Evolutionary conservation across 2,888 invertebrate species (phyloP).

Genomic region (Azorinus chamasolen): DNA sequence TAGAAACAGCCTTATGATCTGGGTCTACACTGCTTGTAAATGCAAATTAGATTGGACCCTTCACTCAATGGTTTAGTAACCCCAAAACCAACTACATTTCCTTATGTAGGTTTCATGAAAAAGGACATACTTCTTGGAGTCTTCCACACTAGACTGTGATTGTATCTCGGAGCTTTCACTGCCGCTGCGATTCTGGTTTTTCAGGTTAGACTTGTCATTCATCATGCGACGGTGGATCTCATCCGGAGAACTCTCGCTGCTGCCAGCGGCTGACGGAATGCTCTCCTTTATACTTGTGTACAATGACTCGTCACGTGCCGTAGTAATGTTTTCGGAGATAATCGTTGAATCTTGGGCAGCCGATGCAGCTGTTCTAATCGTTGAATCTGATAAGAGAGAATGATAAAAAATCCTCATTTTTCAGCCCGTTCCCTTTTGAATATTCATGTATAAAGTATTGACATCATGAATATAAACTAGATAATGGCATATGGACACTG

Average conservation of each 20-base stretch:
- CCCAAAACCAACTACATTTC: too few relatives aligned
- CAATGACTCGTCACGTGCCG: constrained; percentile 73
- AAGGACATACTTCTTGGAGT: constrained; percentile 63
- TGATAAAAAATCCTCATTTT: too few relatives aligned
- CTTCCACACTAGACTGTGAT: constrained; percentile 66
- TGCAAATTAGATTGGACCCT: too few relatives aligned
- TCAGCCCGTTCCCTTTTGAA: too few relatives aligned
- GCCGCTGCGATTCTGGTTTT: constrained; percentile 68
- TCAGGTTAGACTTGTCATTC: constrained; percentile 57
- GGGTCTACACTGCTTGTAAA: too few relatives aligned
- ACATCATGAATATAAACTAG: too few relatives aligned
- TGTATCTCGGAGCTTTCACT: constrained; percentile 79
- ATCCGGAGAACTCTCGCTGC: constrained; percentile 63
- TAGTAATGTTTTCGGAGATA: constrained; percentile 69
- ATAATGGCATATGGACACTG: too few relatives aligned
- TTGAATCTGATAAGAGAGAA: constrained; percentile 42
- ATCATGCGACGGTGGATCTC: constrained; percentile 53
- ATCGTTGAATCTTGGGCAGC: constrained; percentile 64
- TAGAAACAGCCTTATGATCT: too few relatives aligned
- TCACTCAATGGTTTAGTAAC: too few relatives aligned
- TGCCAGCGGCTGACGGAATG: constrained; percentile 42
- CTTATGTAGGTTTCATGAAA: too few relatives aligned
- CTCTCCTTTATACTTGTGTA: constrained; percentile 62
- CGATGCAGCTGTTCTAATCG: constrained; percentile 50
- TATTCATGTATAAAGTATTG: too few relatives aligned